phyloP scores from a whole-genome alignment of 2,888 invertebrate genomes.

The Amblyteles armatorius region DNA sequence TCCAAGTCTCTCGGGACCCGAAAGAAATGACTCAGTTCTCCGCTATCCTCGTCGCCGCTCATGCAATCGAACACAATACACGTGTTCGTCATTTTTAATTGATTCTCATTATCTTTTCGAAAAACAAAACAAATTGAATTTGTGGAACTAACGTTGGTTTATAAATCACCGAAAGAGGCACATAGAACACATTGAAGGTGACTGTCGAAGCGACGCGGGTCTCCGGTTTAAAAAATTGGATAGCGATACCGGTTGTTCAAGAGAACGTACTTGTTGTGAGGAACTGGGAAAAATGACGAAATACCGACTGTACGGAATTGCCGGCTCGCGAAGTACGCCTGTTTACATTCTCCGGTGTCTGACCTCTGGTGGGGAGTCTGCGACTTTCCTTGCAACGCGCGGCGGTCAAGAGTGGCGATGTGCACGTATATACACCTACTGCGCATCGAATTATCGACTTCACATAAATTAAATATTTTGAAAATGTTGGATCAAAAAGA shows the following conservation, averaged over 20 bases:
- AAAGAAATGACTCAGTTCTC: background rate
- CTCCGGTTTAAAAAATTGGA: no score
- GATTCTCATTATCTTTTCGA: background rate
- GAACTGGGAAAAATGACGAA: background rate
- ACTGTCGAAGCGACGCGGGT: no score
- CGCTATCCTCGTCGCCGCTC: conserved; percentile 3
- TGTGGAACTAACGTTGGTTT: background rate
- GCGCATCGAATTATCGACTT: no score
- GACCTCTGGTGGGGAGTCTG: conserved; percentile 3
- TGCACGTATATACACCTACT: no score
- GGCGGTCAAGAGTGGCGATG: no score
- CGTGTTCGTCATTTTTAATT: conserved; percentile 1
- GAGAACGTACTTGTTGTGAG: background rate
- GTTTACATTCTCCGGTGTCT: background rate
- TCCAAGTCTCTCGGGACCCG: conserved; percentile 1
- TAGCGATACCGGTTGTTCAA: no score
- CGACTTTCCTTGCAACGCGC: background rate
- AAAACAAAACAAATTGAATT: background rate
- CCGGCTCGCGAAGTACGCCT: background rate
- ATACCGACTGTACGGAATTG: background rate
- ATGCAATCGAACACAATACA: conserved; percentile 5
- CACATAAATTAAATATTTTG: no score
- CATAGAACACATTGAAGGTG: background rate
- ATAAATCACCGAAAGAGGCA: background rate
- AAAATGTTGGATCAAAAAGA: no score